These are phyloP conservation scores for Erpetoichthys calabaricus DNA, from an alignment of 2,797 vertebrate genomes.

Conservation along the genomic window DNA sequence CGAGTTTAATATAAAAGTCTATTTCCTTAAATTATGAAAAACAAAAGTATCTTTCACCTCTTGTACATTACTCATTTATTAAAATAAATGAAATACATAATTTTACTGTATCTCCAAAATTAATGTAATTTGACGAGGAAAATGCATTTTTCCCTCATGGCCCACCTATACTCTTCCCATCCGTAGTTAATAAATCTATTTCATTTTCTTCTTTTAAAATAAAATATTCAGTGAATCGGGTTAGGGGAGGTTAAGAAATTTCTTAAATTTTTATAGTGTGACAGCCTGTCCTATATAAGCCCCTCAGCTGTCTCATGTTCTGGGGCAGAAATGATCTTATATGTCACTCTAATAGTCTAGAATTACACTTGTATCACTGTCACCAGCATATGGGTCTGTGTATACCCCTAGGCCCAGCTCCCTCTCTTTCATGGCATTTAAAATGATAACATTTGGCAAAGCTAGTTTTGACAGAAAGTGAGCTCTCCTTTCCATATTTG, in stretches of 20 bases:
- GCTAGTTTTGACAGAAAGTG: constrained; percentile 74
- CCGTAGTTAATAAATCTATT: constrained; percentile 75
- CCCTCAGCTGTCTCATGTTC: constrained; percentile 70
- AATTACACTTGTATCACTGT: constrained; percentile 96
- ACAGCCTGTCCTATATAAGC: constrained; percentile 77
- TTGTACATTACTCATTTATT: no score
- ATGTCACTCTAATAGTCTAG: constrained; percentile 89
- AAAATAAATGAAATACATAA: no score
- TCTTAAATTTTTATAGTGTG: constrained; percentile 83
- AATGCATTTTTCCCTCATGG: constrained; percentile 28
- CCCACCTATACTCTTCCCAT: constrained; percentile 57
- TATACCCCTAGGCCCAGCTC: constrained; percentile 87
- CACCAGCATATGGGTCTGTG: constrained; percentile 85
- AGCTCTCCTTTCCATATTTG: constrained; percentile 51
- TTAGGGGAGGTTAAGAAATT: constrained; percentile 82
- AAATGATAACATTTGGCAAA: constrained; percentile 86
- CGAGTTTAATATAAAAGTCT: no score
- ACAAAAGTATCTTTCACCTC: no score
- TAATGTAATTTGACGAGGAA: no score
- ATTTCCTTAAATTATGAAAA: no score
- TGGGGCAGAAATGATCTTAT: constrained; percentile 65
- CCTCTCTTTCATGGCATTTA: constrained; percentile 84
- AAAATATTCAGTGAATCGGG: constrained; percentile 81
- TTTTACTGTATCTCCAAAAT: no score
- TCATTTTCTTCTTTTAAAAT: constrained; percentile 55